phyloP scores from a whole-genome alignment of 2,888 invertebrate genomes.

The Campoplex capitator region DNA sequence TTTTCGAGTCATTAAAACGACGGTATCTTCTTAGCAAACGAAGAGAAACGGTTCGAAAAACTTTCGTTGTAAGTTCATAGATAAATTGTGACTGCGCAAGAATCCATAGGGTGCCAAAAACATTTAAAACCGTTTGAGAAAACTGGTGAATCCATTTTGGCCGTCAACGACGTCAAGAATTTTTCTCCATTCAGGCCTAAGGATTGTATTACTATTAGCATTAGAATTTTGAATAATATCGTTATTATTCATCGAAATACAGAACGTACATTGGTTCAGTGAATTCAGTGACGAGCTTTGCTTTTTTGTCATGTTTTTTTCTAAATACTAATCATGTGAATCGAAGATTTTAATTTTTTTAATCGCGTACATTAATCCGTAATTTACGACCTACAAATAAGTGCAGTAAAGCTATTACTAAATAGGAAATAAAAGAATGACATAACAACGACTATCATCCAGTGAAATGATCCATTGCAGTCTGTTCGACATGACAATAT shows the following conservation, averaged over 20 bases:
- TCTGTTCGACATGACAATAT: conserved; percentile 28
- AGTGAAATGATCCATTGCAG: conserved; percentile 40
- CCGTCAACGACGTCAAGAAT: conserved; percentile 14
- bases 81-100: neutral
- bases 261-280: conserved; percentile 28
- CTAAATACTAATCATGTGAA: neutral
- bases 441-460: conserved; percentile 30
- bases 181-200: conserved; percentile 39
- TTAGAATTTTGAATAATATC: conserved; percentile 4
- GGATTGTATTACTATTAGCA: conserved; percentile 25
- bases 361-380: neutral
- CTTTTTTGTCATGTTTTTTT: neutral
- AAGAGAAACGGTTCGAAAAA: neutral
- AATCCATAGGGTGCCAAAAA: neutral
- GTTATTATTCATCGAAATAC: conserved; percentile 17
- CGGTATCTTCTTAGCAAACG: neutral
- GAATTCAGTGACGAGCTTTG: conserved; percentile 43
- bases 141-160: conserved; percentile 11
- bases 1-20: neutral
- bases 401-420: conserved; percentile 42
- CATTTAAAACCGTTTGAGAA: neutral
- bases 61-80: neutral
- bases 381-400: conserved; percentile 35
- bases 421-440: conserved; percentile 24
- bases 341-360: neutral